phyloP scores from a whole-genome alignment of 92 coral and sea anemone species.

The Paramuricea clavata region DNA sequence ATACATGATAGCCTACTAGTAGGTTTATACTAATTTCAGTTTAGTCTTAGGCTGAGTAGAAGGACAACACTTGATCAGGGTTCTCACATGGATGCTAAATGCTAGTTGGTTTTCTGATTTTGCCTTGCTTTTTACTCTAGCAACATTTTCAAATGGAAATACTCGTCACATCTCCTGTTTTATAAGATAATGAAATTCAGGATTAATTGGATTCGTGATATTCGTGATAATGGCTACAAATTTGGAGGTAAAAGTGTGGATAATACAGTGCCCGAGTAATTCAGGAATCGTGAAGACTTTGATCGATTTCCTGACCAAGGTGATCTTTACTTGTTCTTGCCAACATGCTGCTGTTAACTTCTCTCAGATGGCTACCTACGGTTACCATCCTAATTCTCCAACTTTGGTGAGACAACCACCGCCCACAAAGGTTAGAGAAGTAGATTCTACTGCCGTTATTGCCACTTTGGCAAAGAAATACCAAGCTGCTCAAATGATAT shows the following conservation, averaged over 20 bases:
- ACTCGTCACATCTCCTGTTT: neutral
- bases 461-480: conserved; percentile 16
- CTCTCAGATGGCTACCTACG: too few species aligned
- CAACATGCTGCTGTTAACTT: too few species aligned
- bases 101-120: too few species aligned
- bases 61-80: too few species aligned
- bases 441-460: neutral
- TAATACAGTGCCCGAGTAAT: neutral
- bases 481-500: conserved; percentile 3
- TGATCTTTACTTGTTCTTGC: conserved; percentile 4
- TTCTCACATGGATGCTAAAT: too few species aligned
- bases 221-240: conserved; percentile 12
- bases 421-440: neutral
- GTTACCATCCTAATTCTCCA: conserved; percentile 29
- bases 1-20: too few species aligned
- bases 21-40: too few species aligned
- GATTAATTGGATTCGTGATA: conserved; percentile 14
- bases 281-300: neutral
- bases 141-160: too few species aligned
- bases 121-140: too few species aligned
- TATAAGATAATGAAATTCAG: conserved; percentile 16
- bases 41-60: too few species aligned
- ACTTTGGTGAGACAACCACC: conserved; percentile 12
- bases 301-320: conserved; percentile 4
- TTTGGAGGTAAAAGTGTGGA: neutral